Conservation (phyloP, 2,888 invertebrate genomes). For the Galeopsomyia nigrocyanea region DNA sequence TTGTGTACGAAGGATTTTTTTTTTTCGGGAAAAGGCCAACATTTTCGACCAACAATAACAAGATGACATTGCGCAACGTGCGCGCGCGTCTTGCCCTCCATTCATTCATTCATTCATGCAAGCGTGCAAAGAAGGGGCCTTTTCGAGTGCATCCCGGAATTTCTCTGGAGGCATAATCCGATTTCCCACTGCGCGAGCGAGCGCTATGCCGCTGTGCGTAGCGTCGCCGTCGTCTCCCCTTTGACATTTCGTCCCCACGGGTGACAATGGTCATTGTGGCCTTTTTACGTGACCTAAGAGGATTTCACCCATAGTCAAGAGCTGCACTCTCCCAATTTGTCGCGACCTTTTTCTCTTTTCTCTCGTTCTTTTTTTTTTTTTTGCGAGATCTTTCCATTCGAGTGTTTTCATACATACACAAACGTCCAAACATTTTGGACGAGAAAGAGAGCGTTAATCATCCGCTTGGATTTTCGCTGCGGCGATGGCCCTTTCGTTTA, state of each 20-base stretch:
- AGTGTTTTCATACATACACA: constrained; percentile 37
- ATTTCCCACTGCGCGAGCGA: constrained; percentile 55
- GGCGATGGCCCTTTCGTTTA: constrained; percentile 39
- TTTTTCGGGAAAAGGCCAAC: not conserved
- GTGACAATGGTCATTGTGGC: constrained; percentile 60
- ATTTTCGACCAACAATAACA: not conserved
- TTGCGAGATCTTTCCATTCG: constrained; percentile 33
- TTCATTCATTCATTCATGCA: not conserved
- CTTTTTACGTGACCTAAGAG: constrained; percentile 60
- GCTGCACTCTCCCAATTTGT: constrained; percentile 5
- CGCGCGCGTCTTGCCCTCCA: not conserved
- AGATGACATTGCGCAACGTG: constrained; percentile 31
- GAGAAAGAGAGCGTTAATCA: constrained; percentile 33
- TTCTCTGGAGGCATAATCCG: constrained; percentile 60
- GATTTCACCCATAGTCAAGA: constrained; percentile 52
- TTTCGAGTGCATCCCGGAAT: not conserved
- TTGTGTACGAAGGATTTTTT: not conserved
- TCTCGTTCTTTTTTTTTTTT: not conserved
- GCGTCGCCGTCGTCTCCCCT: constrained; percentile 51
- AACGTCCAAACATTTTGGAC: constrained; percentile 39
- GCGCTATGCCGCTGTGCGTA: not conserved
- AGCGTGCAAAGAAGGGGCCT: not conserved
- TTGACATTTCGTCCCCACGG: constrained; percentile 63
- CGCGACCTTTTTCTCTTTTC: not conserved
- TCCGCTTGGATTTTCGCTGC: constrained; percentile 40